A percentile compares a stretch with the other conserved stretches of the same genome.
These are phyloP conservation scores for Cryptus viduatorius DNA, from an alignment of 2,888 invertebrate genomes.

Conservation along the genomic window DNA sequence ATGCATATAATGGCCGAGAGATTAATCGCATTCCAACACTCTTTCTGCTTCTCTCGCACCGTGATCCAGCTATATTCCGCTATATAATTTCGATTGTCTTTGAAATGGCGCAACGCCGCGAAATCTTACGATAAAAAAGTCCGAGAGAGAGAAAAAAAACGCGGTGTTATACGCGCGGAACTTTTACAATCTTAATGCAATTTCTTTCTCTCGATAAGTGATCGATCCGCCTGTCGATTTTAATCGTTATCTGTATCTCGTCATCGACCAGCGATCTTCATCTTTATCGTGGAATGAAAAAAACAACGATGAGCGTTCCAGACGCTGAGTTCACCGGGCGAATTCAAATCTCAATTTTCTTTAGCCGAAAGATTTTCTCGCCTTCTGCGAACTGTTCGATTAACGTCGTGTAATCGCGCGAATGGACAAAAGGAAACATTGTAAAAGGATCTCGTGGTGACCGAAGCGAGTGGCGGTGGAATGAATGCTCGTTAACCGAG, in stretches of 20 bases:
- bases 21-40: conserved; percentile 47
- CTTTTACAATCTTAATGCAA: not conserved
- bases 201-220: not conserved
- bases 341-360: not conserved
- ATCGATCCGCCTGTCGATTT: conserved; percentile 13
- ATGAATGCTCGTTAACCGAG: conserved; percentile 24
- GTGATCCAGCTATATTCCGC: not conserved
- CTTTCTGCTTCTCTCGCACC: not conserved
- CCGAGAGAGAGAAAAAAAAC: not conserved
- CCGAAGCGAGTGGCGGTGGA: too few relatives aligned
- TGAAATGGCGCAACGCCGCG: conserved; percentile 10
- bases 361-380: not conserved
- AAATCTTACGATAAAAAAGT: conserved; percentile 12
- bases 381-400: conserved; percentile 45
- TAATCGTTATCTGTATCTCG: conserved; percentile 12
- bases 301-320: not conserved
- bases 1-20: conserved; percentile 56
- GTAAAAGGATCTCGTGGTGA: conserved; percentile 5
- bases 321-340: not conserved
- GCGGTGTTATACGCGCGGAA: not conserved
- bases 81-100: conserved; percentile 39
- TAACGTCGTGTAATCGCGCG: conserved; percentile 44
- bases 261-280: conserved; percentile 6
- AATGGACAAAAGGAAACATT: conserved; percentile 39
- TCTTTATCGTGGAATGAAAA: not conserved